Base-by-base conservation (phyloP, 2,888 invertebrate genomes). In the Prenolepis imparis region DNA sequence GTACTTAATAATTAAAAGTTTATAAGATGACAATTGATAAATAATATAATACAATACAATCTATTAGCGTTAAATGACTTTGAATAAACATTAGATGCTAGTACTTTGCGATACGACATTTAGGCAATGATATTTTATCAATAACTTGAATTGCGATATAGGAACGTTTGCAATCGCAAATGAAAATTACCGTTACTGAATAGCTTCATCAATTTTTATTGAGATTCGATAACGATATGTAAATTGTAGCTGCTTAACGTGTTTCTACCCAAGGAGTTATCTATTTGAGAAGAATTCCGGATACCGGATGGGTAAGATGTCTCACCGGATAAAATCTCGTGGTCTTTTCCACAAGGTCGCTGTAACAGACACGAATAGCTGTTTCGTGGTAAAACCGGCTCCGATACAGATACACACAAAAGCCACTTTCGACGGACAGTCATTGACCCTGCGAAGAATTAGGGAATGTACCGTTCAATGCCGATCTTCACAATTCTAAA, bases 401-500 rank as follows among this genome's bases (percentile, higher is more conserved):
- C 24, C 12, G 9, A 44, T 21, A 66, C 11, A n/a, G 15, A 68
- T 72, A 67, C 74, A 70, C 52, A 73, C 82, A 81, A 87, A 81
- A 84, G 70, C 67, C 86, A 85, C 88, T 89, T 90, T 90, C 88
- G 88, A 88, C 55, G 9, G 78, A 78, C 88, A 90, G 92, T 92
- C 91, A 84, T 90, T 90, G 92, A 91, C 92, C 92, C 84, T 88
- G 59, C 70, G 24, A 81, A 78, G 90, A 88, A 90, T 91, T 92
- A 87, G 90, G 89, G 89, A 91, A 89, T 81, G 77, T 78, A 74
- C 80, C 78, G 83, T 55, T 5, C 72, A 59, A 77, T 73, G 61
- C 44, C 32, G 41, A 63, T 70, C 68, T 75, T 57, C 83, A 82
- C 70, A 74, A 83, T 84, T 78, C 84, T 57, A 74, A 72, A 44